These are phyloP conservation scores for Bostrychus sinensis DNA, from an alignment of 2,113 vertebrate genomes.

Conservation along the genomic window DNA sequence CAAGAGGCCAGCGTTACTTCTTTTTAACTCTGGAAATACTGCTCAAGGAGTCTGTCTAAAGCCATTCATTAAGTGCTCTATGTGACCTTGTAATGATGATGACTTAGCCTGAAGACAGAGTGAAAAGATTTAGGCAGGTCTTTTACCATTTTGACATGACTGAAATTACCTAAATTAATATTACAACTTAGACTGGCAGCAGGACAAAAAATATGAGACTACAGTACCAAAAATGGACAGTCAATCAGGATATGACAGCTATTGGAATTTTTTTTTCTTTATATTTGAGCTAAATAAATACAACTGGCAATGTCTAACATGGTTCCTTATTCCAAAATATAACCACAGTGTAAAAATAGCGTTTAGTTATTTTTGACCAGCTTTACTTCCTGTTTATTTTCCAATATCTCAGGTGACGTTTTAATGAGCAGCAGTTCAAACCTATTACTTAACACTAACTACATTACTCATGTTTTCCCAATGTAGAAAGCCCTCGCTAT, in stretches of 20 bases:
- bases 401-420: not conserved
- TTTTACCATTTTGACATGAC: conserved; percentile 25
- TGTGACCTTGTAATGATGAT: conserved; percentile 52
- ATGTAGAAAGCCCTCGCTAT: not conserved
- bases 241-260: not conserved
- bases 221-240: not conserved
- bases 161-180: conserved; percentile 20
- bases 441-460: not conserved
- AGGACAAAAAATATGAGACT: conserved; percentile 1
- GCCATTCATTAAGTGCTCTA: conserved; percentile 37
- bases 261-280: too few relatives aligned
- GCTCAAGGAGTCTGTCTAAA: conserved; percentile 14
- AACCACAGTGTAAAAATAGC: not conserved
- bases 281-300: too few relatives aligned
- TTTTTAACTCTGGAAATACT: not conserved
- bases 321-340: too few relatives aligned
- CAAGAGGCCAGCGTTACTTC: not conserved
- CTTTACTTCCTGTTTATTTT: not conserved
- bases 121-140: conserved; percentile 23
- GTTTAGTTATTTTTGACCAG: not conserved
- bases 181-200: not conserved
- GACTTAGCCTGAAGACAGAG: conserved; percentile 43
- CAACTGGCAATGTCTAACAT: too few relatives aligned
- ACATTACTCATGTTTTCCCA: not conserved
- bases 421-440: not conserved